These are phyloP conservation scores for Poeciliopsis gracilis DNA, from an alignment of 2,797 vertebrate genomes.

Conservation along the genomic window DNA sequence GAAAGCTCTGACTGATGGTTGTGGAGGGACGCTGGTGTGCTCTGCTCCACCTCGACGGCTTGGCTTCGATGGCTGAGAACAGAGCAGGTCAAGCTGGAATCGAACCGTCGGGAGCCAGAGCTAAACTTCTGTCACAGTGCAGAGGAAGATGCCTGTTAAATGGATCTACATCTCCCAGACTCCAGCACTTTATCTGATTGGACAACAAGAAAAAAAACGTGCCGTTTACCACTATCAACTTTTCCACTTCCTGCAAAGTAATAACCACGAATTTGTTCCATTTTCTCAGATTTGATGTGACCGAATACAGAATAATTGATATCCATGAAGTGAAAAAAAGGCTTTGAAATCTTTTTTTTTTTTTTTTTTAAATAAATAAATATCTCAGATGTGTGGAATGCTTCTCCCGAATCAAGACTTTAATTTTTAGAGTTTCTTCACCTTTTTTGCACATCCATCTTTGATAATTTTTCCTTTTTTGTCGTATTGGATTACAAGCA, in stretches of 20 bases:
- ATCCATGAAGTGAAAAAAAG: background rate
- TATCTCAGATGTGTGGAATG: background rate
- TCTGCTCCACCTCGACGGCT: constrained; percentile 78
- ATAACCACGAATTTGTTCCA: background rate
- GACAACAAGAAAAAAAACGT: constrained; percentile 20
- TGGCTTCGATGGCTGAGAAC: constrained; percentile 38
- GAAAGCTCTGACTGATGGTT: constrained; percentile 85
- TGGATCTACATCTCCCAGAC: constrained; percentile 27
- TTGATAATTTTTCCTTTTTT: background rate
- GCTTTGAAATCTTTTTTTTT: background rate
- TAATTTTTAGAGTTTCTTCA: background rate
- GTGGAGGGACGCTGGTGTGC: constrained; percentile 80
- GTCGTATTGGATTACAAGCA: background rate
- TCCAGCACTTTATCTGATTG: constrained; percentile 16
- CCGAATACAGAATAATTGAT: background rate
- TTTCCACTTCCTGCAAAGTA: background rate
- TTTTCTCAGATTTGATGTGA: background rate
- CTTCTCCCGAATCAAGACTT: background rate
- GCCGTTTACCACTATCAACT: background rate
- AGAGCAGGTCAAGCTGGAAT: constrained; percentile 48
- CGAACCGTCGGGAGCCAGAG: constrained; percentile 12
- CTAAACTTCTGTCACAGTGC: constrained; percentile 23
- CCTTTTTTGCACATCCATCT: background rate
- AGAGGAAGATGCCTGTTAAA: constrained; percentile 13
- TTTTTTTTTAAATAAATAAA: background rate